A percentile compares a stretch with the other conserved stretches of the same genome.
Conservation (phyloP, 2,888 invertebrate species). For the Phorcus lineatus region DNA sequence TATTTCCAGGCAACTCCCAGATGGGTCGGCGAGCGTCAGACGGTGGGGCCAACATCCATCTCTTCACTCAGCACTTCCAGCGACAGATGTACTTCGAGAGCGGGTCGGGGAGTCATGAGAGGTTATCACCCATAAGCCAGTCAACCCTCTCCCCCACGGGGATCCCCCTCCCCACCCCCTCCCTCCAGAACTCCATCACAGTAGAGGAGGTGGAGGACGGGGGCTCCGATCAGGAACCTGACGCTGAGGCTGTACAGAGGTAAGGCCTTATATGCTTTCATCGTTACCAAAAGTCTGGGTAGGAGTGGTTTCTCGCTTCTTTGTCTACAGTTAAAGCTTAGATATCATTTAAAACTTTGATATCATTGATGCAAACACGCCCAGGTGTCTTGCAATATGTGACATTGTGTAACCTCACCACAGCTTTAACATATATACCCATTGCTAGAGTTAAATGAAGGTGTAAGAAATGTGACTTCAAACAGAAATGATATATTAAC, state of each 20-base stretch:
- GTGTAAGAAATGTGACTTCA: too few relatives aligned
- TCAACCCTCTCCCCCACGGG: conserved; percentile 56
- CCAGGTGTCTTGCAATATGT: too few relatives aligned
- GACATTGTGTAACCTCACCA: too few relatives aligned
- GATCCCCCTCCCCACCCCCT: conserved; percentile 52
- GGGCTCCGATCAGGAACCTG: conserved; percentile 77
- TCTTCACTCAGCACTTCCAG: conserved; percentile 74
- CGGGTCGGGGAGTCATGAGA: conserved; percentile 63
- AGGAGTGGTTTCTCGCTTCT: too few relatives aligned
- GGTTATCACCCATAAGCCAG: conserved; percentile 49
- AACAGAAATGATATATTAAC: too few relatives aligned
- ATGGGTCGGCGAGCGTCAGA: conserved; percentile 92
- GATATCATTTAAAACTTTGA: too few relatives aligned
- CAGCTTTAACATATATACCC: too few relatives aligned
- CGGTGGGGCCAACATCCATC: conserved; percentile 93
- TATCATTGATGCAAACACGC: too few relatives aligned
- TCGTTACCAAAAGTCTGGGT: too few relatives aligned
- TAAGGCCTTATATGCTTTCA: too few relatives aligned
- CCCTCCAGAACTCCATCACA: conserved; percentile 58
- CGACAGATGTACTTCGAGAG: conserved; percentile 76
- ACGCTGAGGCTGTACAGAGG: conserved; percentile 78
- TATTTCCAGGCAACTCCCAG: conserved; percentile 34
- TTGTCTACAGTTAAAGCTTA: too few relatives aligned
- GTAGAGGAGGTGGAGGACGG: conserved; percentile 63
- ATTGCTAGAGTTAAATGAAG: too few relatives aligned